Evolutionary conservation across 2,113 vertebrate genomes (phyloP), one percentile per base, ranked within the genome.

Genomic region (Oreochromis tanganicae): DNA sequence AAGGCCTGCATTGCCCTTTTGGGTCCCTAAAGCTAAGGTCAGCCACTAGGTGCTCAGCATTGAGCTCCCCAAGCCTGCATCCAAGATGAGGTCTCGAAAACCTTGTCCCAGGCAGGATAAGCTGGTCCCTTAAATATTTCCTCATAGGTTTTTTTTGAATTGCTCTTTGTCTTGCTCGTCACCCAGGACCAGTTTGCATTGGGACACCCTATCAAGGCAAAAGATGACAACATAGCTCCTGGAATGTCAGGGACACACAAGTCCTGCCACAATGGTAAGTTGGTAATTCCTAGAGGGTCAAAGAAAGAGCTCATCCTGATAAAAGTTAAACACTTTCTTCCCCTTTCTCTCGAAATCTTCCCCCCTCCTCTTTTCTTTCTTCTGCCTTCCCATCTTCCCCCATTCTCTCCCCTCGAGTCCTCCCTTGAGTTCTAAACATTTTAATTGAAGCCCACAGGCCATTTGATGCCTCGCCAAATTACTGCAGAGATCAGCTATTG

Each of bases 401-500:
- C 80, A 11, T 59, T 55, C 75, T 71, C 50, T 80, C 59, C 75
- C 59, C 85, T 55, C 32, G 29, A 50, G 54, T 87, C 83, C 34
- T 89, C 84, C 61, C 83, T 83, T 38, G 85, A 91, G 87, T 83
- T 63, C 41, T 89, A 94, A 94, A 93, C 90, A 89, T 88, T 93
- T 92, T 95, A 95, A 95, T 94, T 95, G 93, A 85, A 88, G 92
- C 93, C 95, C 88, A 93, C 80, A 93, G 95, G 95, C 93, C 95
- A 91, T 93, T 94, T 95, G 91, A 95, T 93, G 94, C 88, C 92
- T 91, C 55, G n/a, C 81, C 90, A 94, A 91, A 93, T 93, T 89
- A 91, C 90, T 85, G 93, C 83, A 54, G 93, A 91, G 85, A 91
- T 93, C 92, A 88, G 85, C 93, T 80, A 94, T 95, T 95, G 95